Evolutionary conservation across 2,888 invertebrate genomes (phyloP), one percentile per base, ranked within the genome.

Genomic region (Allolobophora icterica): DNA sequence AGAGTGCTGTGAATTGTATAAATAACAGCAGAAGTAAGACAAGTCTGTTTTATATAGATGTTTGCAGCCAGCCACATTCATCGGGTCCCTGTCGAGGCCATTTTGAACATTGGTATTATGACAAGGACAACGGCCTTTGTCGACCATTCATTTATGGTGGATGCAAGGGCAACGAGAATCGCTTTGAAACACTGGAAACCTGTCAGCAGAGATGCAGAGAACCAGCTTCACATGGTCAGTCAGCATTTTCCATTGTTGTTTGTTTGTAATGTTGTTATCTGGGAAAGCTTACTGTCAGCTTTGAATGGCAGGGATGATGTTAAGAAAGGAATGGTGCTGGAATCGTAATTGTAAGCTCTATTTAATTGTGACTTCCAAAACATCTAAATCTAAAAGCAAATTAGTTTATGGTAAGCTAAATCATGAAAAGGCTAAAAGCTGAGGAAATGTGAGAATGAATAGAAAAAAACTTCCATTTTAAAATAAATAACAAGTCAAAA

Each of bases 121-220:
- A 95, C 93, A 89, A 90, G 30, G 94, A 95, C 30, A 96, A 97
- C 90, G 97, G 97, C 71, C 95, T 95, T 24, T 97, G 97, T 94
- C 42, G 58, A 21, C 84, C 91, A 71, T 93, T 93, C 91, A 89
- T 89, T 87, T 93, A 92, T 89, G 93, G 93, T 11, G 93, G 93
- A 19, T 93, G 93, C 84, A 90, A 91, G 30, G 93, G 93, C 45
- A 93, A 93, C 90, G 89, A 89, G 42, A 93, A 93, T 91, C 89
- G 92, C 45, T 93, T 93, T 91, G 89, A 91, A 35, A 92, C 92
- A 0, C 42, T 89, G 52, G 93, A 93, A 87, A 84, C 90, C 17
- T 93, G 93, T 89, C 90, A 92, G 45, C 92, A 83, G 45, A 90
- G 92, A 89, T 93, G 93, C 34, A 83, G 52, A 19, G 91, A 42